Percentiles rank a stretch among this genome's conserved stretches.
Conservation (phyloP, 2,888 invertebrate species). For the Pyralis farinalis region DNA sequence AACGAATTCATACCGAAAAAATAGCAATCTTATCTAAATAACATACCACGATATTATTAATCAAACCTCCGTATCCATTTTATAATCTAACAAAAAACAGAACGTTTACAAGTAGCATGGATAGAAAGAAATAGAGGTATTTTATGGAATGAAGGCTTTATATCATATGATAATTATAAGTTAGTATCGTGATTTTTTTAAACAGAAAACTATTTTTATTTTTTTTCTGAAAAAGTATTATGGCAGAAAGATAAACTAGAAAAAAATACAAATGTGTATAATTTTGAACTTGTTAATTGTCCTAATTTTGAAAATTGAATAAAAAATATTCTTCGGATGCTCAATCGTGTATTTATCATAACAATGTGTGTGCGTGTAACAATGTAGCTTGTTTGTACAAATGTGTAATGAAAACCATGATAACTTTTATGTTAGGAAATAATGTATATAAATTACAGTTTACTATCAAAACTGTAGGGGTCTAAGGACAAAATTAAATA, state of each 20-base stretch:
- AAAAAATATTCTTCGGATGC: neutral
- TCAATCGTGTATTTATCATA: neutral
- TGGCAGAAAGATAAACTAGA: neutral
- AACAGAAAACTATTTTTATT: neutral
- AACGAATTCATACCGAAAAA: constrained; percentile 17
- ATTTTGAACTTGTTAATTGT: neutral
- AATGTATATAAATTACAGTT: too few species aligned
- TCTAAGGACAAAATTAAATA: too few species aligned
- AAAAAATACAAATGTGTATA: neutral
- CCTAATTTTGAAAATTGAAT: neutral
- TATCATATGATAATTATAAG: neutral
- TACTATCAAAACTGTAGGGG: too few species aligned
- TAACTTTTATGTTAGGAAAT: too few species aligned
- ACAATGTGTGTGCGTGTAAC: neutral
- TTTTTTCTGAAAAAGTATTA: neutral
- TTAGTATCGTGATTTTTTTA: neutral
- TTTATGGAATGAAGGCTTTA: too few species aligned
- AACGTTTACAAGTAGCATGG: constrained; percentile 16
- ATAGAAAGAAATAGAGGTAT: constrained; percentile 11
- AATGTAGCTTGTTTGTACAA: constrained; percentile 1
- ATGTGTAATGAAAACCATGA: neutral
- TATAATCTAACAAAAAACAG: constrained; percentile 14
- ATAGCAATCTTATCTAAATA: constrained; percentile 15
- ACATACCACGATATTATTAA: constrained; percentile 12
- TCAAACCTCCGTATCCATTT: constrained; percentile 20